Base-by-base conservation (phyloP, 2,888 invertebrate genomes). In the Thumatha senex region DNA sequence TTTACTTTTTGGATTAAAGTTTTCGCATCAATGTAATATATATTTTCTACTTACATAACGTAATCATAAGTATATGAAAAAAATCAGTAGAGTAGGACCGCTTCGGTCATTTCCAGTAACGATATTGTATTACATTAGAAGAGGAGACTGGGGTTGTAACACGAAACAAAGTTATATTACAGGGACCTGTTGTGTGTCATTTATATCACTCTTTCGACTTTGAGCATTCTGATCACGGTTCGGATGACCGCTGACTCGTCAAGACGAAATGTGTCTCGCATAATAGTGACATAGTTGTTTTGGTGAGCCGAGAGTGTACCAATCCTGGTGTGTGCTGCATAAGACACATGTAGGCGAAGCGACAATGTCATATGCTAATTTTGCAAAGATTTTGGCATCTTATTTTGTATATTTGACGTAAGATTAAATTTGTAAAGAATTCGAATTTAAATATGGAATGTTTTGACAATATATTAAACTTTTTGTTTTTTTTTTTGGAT, bases 111-210 rank as follows among this genome's bases (percentile, higher is more conserved):
- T 24, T 75, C 67, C 10, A 67, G 76, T 82, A 82, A 39, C 7
- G 2, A 79, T 81, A 76, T 77, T 72, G 76, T 81, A 87, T 87
- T 82, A 69, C 56, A 72, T 86, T 82, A 84, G 61, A 46, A 40
- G 54, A 35, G 61, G 68, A 75, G 67, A 61, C 62, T 70, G 72
- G 69, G 72, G 65, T 54, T 48, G 35, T 46, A 53, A 63, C 56
- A 69, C 74, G 74, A 81, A 88, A 88, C 81, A 80, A 74, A 81
- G 84, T 89, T 87, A 88, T 74, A 69, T 63, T 24, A 24, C 3
- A 24, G 18, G 67, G 69, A 58, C 62, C 57, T 78, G 82, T 72
- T 67, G 55, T 67, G 53, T 68, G 67, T 72, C 68, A 83, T 85
- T 83, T 74, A 79, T 80, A 75, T 84, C 83, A 81, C 71, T 64